These are phyloP conservation scores for Catagonus wagneri DNA, from an alignment of 2,113 vertebrate species.

Conservation along the genomic window DNA sequence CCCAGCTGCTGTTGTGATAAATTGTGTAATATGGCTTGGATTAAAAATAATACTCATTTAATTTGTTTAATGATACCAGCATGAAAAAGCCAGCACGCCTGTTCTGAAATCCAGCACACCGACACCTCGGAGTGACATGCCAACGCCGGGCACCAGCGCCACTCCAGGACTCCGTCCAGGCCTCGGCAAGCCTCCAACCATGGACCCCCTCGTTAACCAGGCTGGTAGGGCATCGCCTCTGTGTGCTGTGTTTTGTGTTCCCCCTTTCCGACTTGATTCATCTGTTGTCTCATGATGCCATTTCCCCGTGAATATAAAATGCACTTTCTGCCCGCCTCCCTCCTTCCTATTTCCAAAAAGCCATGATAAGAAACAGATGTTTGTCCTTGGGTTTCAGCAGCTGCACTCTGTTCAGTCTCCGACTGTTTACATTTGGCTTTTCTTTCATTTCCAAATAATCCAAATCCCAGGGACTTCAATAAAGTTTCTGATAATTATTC, in stretches of 20 bases:
- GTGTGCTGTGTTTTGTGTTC: conserved; percentile 60
- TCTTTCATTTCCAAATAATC: conserved; percentile 83
- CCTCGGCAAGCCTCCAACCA: conserved; percentile 94
- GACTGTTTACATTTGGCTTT: conserved; percentile 79
- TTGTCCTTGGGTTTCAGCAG: conserved; percentile 80
- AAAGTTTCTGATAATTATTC: conserved; percentile 82
- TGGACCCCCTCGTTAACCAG: conserved; percentile 96
- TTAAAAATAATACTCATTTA: conserved; percentile 91
- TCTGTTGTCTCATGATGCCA: conserved; percentile 40
- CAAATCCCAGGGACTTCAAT: conserved; percentile 73
- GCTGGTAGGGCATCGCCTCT: conserved; percentile 88
- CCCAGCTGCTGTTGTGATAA: conserved; percentile 90
- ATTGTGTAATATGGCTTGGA: conserved; percentile 88
- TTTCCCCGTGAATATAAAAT: conserved; percentile 69
- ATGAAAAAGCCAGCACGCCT: conserved; percentile 97
- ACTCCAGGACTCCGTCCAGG: conserved; percentile 94
- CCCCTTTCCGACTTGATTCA: neutral
- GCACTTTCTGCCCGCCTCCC: conserved; percentile 57
- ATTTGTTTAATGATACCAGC: conserved; percentile 93
- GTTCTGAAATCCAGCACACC: conserved; percentile 97
- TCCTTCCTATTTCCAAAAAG: conserved; percentile 70
- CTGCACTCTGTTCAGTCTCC: conserved; percentile 74
- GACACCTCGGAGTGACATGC: conserved; percentile 94
- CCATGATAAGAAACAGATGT: conserved; percentile 83
- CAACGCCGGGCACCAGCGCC: conserved; percentile 95